Conservation (phyloP, 2,113 vertebrate genomes). For the Heteronetta atricapilla region DNA sequence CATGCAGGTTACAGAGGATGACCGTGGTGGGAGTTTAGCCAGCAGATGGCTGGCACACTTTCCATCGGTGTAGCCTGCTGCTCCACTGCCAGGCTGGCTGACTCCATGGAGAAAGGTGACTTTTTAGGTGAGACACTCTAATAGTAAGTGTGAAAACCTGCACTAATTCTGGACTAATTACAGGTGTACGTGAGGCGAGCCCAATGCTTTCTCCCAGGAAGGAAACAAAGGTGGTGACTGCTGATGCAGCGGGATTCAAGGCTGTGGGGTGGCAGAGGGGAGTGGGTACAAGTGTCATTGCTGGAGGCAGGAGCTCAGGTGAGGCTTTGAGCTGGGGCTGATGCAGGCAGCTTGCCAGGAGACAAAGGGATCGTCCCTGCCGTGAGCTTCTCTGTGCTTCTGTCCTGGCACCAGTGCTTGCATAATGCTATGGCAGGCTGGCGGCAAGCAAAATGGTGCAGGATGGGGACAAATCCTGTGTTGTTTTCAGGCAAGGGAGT, state of each 20-base stretch:
- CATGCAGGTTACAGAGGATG: background rate
- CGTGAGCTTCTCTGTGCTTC: background rate
- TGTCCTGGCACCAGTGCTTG: background rate
- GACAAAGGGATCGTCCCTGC: background rate
- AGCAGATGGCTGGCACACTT: background rate
- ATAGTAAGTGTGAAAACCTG: background rate
- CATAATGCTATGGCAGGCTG: background rate
- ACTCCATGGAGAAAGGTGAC: background rate
- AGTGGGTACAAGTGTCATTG: rapidly evolving
- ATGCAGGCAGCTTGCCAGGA: background rate
- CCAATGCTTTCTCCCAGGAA: background rate
- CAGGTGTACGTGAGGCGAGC: background rate
- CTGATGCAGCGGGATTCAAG: background rate
- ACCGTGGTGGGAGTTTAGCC: too few relatives aligned
- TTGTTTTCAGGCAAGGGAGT: background rate
- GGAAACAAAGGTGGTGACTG: background rate
- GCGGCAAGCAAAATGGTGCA: background rate
- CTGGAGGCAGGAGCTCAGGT: background rate
- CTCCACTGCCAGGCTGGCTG: background rate
- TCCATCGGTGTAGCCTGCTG: background rate
- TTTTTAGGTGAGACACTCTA: background rate
- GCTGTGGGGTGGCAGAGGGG: background rate
- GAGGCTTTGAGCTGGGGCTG: background rate
- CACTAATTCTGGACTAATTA: background rate
- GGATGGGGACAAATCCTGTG: background rate